Evolutionary conservation across 2,113 vertebrate genomes (phyloP), one percentile per base, ranked within the genome.

Genomic region (Erythrocercus mccallii): DNA sequence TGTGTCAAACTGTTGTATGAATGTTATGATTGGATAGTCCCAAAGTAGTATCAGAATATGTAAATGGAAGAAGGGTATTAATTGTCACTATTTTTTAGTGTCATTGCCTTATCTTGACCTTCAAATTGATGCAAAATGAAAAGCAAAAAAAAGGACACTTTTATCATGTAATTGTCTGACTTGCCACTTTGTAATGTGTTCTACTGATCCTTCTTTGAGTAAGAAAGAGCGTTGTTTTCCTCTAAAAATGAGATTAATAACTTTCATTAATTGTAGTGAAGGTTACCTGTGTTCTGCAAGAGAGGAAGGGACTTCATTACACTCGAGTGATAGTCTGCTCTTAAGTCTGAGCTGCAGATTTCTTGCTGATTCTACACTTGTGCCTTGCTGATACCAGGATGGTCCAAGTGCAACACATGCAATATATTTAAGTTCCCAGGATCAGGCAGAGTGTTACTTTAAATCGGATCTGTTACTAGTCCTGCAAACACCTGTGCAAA

Each of bases 141-240:
- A 88, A 94, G 44, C 31, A 89, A 40, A 69, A 88, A 69, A 88
- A 24, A 73, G 37, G 85, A 81, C 61, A 81, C 53, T 92, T 95
- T 69, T 53, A 40, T 77, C 50, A 35, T 94, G 53, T 96, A 89
- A 80, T 88, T 86, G 40, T 88, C 95, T 81, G 80, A 95, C 93
- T 90, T 95, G 85, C 95, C 95, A 96, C 97, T 97, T 96, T 97
- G 74, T 97, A 95, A 91, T 85, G 81, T 90, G 47, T 91, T 94
- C 93, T 96, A 88, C 96, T 96, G 97, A 97, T 95, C 72, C 78
- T 88, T 91, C 80, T 92, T 54, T 91, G 68, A 91, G 87, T 91
- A 86, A 88, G 73, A 91, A 62, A n/a, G 37, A 83, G n/a, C 16
- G 3, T 54, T 57, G 38, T 71, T 93, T 79, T 97, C 84, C 76